Conservation (phyloP, 2,888 invertebrate species). For the Sceliomorpha sp. region DNA sequence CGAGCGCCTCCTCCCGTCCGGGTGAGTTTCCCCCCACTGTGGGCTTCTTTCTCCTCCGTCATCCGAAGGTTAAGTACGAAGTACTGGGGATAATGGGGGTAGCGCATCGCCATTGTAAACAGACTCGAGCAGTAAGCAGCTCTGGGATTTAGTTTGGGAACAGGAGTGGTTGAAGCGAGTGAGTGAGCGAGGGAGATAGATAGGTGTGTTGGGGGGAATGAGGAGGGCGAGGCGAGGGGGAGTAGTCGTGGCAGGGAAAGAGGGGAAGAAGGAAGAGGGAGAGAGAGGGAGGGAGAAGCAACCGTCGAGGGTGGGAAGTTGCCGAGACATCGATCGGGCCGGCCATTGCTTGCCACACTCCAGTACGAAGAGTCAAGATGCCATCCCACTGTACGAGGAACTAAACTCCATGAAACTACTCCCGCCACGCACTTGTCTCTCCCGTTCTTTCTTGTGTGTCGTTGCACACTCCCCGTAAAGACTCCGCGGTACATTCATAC, state of each 20-base stretch:
- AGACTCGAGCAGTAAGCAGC: slow-evolving; percentile 71
- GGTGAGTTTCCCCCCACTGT: too few species aligned
- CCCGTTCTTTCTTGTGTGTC: slow-evolving; percentile 6
- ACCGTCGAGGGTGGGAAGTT: slow-evolving; percentile 75
- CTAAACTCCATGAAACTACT: slow-evolving; percentile 77
- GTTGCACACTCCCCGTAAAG: slow-evolving; percentile 3
- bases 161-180: slow-evolving; percentile 46
- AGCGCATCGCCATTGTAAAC: slow-evolving; percentile 76
- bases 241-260: slow-evolving; percentile 36
- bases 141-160: slow-evolving; percentile 72
- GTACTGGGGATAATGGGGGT: slow-evolving; percentile 67
- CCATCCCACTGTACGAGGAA: slow-evolving; percentile 75
- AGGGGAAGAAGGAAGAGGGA: slow-evolving; percentile 34
- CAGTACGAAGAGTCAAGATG: slow-evolving; percentile 79
- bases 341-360: slow-evolving; percentile 79
- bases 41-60: slow-evolving; percentile 40
- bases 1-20: slow-evolving; percentile 35
- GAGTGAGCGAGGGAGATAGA: slow-evolving; percentile 52
- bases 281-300: slow-evolving; percentile 37
- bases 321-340: slow-evolving; percentile 80
- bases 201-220: slow-evolving; percentile 55
- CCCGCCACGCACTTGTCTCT: slow-evolving; percentile 66
- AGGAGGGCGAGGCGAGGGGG: slow-evolving; percentile 36
- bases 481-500: slow-evolving; percentile 17
- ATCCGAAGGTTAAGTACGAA: slow-evolving; percentile 65